Conservation (phyloP, 1,140 invertebrate genomes). For the Drosophila erecta region DNA sequence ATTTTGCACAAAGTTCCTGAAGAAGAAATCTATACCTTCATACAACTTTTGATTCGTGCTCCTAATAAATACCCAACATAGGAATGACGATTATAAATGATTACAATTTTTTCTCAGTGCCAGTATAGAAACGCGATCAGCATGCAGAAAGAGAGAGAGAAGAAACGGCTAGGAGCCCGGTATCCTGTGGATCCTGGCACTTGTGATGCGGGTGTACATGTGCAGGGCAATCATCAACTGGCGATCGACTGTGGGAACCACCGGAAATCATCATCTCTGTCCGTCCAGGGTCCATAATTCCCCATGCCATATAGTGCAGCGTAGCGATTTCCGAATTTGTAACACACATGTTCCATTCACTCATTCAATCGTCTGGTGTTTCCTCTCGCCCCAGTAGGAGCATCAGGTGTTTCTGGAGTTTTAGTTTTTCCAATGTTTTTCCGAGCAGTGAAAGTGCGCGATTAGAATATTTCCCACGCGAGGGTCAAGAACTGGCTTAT, state of each 20-base stretch:
- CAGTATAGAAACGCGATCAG: slow-evolving; percentile 11
- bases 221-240: slow-evolving; percentile 10
- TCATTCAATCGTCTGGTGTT: slow-evolving; percentile 33
- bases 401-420: slow-evolving; percentile 30
- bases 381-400: slow-evolving; percentile 47
- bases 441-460: slow-evolving; percentile 22
- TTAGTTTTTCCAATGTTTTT: neutral
- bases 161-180: neutral
- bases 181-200: slow-evolving; percentile 34
- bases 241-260: slow-evolving; percentile 42
- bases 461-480: slow-evolving; percentile 48
- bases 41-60: too few species aligned
- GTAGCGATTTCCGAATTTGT: slow-evolving; percentile 63
- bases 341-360: slow-evolving; percentile 65
- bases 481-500: slow-evolving; percentile 18
- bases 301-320: slow-evolving; percentile 17
- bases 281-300: neutral
- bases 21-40: neutral
- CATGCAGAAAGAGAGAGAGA: neutral
- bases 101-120: slow-evolving; percentile 1
- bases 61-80: too few species aligned
- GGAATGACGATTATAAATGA: too few species aligned
- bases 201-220: slow-evolving; percentile 46
- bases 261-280: slow-evolving; percentile 41
- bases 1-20: neutral